phyloP scores from a whole-genome alignment of 2,797 vertebrate species.

The Falco cherrug region DNA sequence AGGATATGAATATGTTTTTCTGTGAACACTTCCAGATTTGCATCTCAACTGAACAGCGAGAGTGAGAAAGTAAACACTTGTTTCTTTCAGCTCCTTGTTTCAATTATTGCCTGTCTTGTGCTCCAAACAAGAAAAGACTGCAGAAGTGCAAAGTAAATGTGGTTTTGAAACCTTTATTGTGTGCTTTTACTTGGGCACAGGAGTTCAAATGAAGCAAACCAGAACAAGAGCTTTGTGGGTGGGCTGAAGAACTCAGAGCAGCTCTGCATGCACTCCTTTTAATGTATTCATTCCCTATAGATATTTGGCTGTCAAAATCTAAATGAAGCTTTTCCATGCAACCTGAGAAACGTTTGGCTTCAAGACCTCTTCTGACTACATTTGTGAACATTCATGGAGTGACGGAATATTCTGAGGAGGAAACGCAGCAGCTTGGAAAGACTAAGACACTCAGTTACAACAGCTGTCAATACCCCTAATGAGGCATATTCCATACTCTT shows the following conservation, averaged over 20 bases:
- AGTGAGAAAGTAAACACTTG: neutral
- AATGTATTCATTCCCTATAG: accelerated
- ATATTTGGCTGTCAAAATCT: neutral
- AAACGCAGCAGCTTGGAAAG: neutral
- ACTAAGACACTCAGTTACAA: neutral
- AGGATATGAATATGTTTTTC: neutral
- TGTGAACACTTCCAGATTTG: neutral
- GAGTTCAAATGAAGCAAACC: neutral
- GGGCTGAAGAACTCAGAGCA: neutral
- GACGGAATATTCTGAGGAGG: neutral
- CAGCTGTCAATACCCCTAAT: neutral
- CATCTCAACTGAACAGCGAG: neutral
- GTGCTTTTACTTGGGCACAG: neutral
- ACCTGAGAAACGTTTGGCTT: neutral
- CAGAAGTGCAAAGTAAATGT: neutral
- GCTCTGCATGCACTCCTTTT: neutral
- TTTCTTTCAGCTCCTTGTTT: neutral
- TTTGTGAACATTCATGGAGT: neutral
- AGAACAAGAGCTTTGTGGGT: neutral
- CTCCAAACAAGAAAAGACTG: neutral
- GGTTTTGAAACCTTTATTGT: neutral
- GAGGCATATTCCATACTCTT: neutral
- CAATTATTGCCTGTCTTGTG: neutral
- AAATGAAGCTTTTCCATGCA: neutral
- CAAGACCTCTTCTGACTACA: neutral